Percentiles rank a stretch among this genome's conserved stretches.
Evolutionary conservation across 2,113 vertebrate species (phyloP).

Genomic region (Tylochromis polylepis): DNA sequence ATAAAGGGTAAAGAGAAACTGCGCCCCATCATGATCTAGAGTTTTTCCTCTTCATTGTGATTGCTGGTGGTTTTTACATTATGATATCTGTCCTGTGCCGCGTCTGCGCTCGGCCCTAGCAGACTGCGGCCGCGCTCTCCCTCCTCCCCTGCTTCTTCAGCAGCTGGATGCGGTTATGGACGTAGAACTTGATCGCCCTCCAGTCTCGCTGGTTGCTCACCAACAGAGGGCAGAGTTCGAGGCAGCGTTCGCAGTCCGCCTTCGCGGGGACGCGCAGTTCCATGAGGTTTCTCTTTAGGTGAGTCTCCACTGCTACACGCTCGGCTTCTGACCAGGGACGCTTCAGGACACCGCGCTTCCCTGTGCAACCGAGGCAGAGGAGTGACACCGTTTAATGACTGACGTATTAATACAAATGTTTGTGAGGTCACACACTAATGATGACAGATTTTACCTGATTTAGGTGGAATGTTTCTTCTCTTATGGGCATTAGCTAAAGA

Average conservation of each 20-base stretch:
- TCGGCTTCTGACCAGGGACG: constrained; percentile 78
- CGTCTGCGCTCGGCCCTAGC: constrained; percentile 16
- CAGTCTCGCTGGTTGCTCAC: constrained; percentile 78
- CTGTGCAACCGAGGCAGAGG: constrained; percentile 20
- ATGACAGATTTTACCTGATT: constrained; percentile 59
- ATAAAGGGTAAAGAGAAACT: neutral
- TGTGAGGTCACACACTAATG: neutral
- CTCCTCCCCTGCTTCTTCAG: constrained; percentile 74
- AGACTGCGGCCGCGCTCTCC: constrained; percentile 53
- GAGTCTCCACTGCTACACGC: constrained; percentile 74
- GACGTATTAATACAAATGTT: neutral
- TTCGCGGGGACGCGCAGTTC: constrained; percentile 76
- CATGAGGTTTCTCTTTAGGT: constrained; percentile 74
- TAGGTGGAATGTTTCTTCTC: constrained; percentile 64
- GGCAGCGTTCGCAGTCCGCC: constrained; percentile 77
- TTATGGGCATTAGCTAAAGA: constrained; percentile 41
- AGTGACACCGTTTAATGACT: neutral
- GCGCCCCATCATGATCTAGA: neutral
- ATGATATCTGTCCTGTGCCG: neutral
- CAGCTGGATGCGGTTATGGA: constrained; percentile 79
- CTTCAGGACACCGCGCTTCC: constrained; percentile 77
- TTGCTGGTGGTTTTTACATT: constrained; percentile 50
- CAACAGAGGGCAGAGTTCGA: constrained; percentile 76
- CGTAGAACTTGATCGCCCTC: constrained; percentile 78
- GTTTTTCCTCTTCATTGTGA: neutral